These are phyloP conservation scores for Halichondria panicea DNA, from an alignment of 37 sponge, comb jelly and placozoan species.

Conservation along the genomic window DNA sequence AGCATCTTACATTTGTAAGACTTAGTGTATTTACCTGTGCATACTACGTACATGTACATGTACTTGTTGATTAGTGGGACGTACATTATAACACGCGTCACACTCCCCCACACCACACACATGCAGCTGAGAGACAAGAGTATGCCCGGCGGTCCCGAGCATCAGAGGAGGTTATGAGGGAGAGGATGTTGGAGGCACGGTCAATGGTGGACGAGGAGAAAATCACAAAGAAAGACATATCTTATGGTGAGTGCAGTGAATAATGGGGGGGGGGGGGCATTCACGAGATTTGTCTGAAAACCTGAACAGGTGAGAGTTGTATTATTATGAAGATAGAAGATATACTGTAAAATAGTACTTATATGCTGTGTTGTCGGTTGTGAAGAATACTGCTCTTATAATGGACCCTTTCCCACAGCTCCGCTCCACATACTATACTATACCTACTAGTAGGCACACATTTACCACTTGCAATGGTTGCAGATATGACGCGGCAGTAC, in stretches of 20 bases:
- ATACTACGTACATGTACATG: background rate
- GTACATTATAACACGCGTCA: background rate
- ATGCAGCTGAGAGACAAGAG: slow-evolving; percentile 39
- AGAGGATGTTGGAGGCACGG: slow-evolving; percentile 40
- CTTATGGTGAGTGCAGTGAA: slow-evolving; percentile 5
- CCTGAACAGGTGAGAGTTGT: background rate
- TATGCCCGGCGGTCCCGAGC: slow-evolving; percentile 43
- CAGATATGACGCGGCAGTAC: slow-evolving; percentile 85
- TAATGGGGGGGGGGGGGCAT: too few relatives aligned
- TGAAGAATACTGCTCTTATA: too few relatives aligned
- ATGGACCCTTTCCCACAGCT: too few relatives aligned
- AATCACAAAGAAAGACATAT: slow-evolving; percentile 47
- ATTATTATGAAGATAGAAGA: background rate
- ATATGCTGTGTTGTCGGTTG: too few relatives aligned
- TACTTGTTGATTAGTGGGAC: too few relatives aligned
- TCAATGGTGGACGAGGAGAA: slow-evolving; percentile 54
- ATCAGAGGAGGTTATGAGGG: slow-evolving; percentile 55
- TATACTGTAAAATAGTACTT: too few relatives aligned
- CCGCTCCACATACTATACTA: background rate
- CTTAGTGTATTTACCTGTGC: background rate
- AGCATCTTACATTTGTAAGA: too few relatives aligned
- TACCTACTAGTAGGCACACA: background rate
- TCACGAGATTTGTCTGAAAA: too few relatives aligned
- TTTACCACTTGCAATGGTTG: background rate
- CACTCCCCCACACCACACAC: background rate